Percentiles rank a stretch among this genome's conserved stretches.
Evolutionary conservation across 2,888 invertebrate genomes (phyloP).

Genomic region (Enchytraeus crypticus): DNA sequence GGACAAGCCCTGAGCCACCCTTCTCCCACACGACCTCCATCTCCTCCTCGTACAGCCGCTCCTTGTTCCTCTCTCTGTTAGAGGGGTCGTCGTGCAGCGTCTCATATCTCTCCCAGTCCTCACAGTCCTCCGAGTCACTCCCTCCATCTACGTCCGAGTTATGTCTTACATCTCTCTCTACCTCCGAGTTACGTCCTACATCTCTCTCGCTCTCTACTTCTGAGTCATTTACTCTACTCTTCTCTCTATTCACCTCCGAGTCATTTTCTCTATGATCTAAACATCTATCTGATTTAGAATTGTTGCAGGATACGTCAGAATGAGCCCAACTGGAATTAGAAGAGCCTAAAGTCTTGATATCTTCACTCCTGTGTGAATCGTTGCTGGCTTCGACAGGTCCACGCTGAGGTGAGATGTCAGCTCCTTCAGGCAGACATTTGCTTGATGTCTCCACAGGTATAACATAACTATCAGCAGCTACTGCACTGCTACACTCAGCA

Average conservation of each 20-base stretch:
- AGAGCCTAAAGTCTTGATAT: no score
- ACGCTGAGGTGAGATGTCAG: no score
- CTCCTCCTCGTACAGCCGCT: constrained; percentile 49
- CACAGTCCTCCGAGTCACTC: constrained; percentile 51
- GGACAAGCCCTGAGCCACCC: constrained; percentile 56
- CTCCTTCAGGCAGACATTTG: constrained; percentile 4
- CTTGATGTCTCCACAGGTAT: no score
- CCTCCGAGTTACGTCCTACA: background rate
- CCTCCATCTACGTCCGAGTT: constrained; percentile 30
- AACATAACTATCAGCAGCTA: constrained; percentile 1
- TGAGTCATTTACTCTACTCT: no score
- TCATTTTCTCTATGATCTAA: no score
- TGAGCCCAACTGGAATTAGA: no score
- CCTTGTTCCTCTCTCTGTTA: constrained; percentile 50
- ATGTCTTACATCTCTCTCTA: background rate
- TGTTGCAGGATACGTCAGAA: no score
- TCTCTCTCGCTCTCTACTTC: background rate
- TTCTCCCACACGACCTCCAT: constrained; percentile 55
- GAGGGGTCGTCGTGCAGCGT: constrained; percentile 52
- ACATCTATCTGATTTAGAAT: no score
- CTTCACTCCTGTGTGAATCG: no score
- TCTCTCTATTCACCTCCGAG: no score
- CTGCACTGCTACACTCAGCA: background rate
- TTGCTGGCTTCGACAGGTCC: no score
- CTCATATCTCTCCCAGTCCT: constrained; percentile 55